phyloP scores from a whole-genome alignment of 2,888 invertebrate genomes.

The Acanthosoma haemorrhoidale region DNA sequence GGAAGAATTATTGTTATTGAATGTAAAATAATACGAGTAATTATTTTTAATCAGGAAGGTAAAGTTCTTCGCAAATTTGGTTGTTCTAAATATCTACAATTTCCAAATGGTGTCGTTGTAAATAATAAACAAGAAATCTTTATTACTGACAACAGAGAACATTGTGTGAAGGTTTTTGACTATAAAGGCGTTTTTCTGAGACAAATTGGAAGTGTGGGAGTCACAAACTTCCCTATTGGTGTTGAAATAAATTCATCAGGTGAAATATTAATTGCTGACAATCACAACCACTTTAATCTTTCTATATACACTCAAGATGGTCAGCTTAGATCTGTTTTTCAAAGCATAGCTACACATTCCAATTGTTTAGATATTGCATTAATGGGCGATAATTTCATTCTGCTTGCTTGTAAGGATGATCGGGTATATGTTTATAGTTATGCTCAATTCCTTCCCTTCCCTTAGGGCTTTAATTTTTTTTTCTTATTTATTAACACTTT shows the following conservation, averaged over 20 bases:
- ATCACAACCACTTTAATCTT: conserved; percentile 99
- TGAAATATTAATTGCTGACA: conserved; percentile 96
- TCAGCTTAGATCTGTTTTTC: conserved; percentile 91
- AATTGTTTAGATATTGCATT: conserved; percentile 99
- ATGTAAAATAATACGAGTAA: conserved; percentile 98
- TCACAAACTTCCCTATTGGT: conserved; percentile 98
- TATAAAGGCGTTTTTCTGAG: conserved; percentile 93
- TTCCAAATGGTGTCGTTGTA: conserved; percentile 98
- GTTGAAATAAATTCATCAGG: conserved; percentile 96
- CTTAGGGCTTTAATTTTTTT: conserved; percentile 28
- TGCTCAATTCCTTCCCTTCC: conserved; percentile 44
- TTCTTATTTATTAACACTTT: neutral
- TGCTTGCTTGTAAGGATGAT: conserved; percentile 98
- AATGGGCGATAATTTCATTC: conserved; percentile 98
- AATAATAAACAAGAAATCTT: conserved; percentile 99
- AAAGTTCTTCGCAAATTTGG: conserved; percentile 95
- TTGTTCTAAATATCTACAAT: conserved; percentile 96
- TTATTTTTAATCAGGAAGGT: conserved; percentile 96
- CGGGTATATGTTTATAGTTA: conserved; percentile 98
- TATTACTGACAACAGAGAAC: conserved; percentile 98
- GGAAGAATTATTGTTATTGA: conserved; percentile 99
- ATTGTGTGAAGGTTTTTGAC: conserved; percentile 98
- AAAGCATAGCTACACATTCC: conserved; percentile 98
- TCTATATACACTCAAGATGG: conserved; percentile 98
- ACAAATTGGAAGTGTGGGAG: conserved; percentile 97